A percentile compares a stretch with the other conserved stretches of the same genome.
phyloP scores from a whole-genome alignment of 2,888 invertebrate species.

The Drosophila sordidapex region DNA sequence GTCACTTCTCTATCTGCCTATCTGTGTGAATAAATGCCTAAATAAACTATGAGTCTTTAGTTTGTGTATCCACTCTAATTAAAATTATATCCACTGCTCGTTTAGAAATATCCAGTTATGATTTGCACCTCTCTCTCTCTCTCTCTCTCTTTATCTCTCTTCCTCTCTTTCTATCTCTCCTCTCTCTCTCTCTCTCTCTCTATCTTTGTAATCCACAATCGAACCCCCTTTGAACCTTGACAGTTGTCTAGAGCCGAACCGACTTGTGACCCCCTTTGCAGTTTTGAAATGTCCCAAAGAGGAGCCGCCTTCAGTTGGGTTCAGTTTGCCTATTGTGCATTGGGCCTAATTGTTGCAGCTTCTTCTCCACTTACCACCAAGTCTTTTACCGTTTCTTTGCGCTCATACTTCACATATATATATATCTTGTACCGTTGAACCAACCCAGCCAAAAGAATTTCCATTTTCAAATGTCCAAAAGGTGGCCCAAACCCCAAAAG shows the following conservation, averaged over 20 bases:
- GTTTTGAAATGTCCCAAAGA: conserved; percentile 28
- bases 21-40: conserved; percentile 39
- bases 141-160: conserved; percentile 13
- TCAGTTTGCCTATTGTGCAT: conserved; percentile 14
- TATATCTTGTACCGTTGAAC: conserved; percentile 45
- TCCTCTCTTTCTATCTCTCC: conserved; percentile 25
- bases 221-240: conserved; percentile 37
- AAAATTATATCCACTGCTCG: conserved; percentile 50
- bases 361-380: conserved; percentile 34
- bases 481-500: conserved; percentile 38
- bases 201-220: conserved; percentile 27
- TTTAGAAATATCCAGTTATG: conserved; percentile 56
- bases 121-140: conserved; percentile 51
- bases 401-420: conserved; percentile 26
- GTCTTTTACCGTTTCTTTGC: conserved; percentile 55
- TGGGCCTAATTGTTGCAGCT: conserved; percentile 29
- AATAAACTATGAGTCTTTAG: conserved; percentile 31
- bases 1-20: conserved; percentile 26
- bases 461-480: conserved; percentile 49
- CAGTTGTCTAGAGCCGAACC: conserved; percentile 42
- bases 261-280: conserved; percentile 46
- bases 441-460: conserved; percentile 42
- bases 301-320: conserved; percentile 23
- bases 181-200: not conserved
- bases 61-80: conserved; percentile 39